Conservation (phyloP, 2,113 vertebrate genomes). For the Eulacestoma nigropectus region DNA sequence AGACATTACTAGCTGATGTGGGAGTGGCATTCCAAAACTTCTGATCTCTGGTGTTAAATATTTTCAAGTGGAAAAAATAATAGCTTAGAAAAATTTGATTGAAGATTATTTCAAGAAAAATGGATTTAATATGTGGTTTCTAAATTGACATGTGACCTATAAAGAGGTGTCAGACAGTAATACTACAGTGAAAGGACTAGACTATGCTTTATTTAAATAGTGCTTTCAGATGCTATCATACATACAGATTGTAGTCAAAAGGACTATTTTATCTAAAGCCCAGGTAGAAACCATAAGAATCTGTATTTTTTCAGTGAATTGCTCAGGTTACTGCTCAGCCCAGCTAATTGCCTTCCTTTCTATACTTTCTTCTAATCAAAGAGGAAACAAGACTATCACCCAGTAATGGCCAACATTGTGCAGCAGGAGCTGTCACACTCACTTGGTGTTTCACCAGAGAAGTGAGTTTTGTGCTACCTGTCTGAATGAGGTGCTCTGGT, state of each 20-base stretch:
- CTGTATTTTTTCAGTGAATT: neutral
- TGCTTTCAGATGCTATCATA: neutral
- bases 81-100: neutral
- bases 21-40: neutral
- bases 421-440: neutral
- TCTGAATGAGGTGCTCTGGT: neutral
- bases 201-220: neutral
- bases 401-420: neutral
- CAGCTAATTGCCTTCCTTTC: neutral
- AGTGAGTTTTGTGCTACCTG: neutral
- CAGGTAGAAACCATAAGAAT: neutral
- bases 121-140: neutral
- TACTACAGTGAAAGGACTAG: neutral
- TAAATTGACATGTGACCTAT: neutral
- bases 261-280: neutral
- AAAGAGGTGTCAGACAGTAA: neutral
- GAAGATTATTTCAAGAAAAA: constrained; percentile 16
- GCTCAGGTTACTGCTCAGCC: neutral
- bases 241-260: neutral
- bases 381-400: neutral
- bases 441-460: neutral
- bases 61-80: constrained; percentile 40
- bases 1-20: neutral
- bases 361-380: neutral
- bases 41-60: constrained; percentile 16